Evolutionary conservation across 2,888 invertebrate genomes (phyloP), one percentile per base, ranked within the genome.

Genomic region (Meganola albula): DNA sequence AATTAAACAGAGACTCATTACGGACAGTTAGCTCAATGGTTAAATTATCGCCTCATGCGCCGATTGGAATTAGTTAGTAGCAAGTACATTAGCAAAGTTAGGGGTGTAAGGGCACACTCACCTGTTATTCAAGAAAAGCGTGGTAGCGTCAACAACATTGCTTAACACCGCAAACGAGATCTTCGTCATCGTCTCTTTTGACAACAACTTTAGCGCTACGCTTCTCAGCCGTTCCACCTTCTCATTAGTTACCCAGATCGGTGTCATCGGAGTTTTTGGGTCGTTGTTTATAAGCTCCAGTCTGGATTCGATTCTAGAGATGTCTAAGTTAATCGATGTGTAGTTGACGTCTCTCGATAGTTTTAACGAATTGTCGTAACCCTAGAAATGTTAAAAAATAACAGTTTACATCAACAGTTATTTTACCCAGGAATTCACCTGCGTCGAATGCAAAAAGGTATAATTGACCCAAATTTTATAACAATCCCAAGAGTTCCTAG

Each of bases 71-170:
- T n/a, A n/a, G n/a, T n/a, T n/a, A n/a, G n/a, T n/a, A n/a, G n/a
- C n/a, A n/a, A n/a, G n/a, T n/a, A n/a, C n/a, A n/a, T n/a, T n/a
- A n/a, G n/a, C n/a, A n/a, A n/a, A n/a, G n/a, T n/a, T n/a, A n/a
- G n/a, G n/a, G n/a, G n/a, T n/a, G n/a, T n/a, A n/a, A n/a, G n/a
- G 16, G 16, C 6, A 16, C 16, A 16, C 20, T 50, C 46, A 85
- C 86, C 76, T 79, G 31, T 57, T 73, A 53, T 86, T 83, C 29
- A 83, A 56, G 42, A 77, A 82, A 40, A 86, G 44, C 0, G 84
- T 86, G 0, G 74, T 70, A 34, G 72, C 82, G 47, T 87, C 87
- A 1, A 83, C 72, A 3, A 66, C 28, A 43, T 87, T 86, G 16
- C 59, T 66, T 4, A 84, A 16, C 1, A 74, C 20, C 0, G 78